Conservation (phyloP, 1,140 invertebrate species). For the Paralvinella palmiformis region DNA sequence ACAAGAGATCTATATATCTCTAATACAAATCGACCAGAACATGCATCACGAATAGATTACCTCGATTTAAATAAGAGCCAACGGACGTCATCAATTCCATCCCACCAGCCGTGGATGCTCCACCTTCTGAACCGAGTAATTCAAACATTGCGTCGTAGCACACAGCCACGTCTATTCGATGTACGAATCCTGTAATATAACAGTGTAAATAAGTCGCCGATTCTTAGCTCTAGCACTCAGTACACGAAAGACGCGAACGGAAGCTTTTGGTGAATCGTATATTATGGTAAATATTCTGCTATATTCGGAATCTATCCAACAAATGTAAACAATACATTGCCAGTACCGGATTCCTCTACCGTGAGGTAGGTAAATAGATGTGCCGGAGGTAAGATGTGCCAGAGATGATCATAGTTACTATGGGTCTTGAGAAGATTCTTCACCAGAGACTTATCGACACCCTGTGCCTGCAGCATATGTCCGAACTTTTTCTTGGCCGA, state of each 20-base stretch:
- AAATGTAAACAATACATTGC: not conserved
- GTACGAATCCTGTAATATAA: constrained; percentile 5
- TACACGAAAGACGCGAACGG: too few relatives aligned
- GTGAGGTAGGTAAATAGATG: constrained; percentile 7
- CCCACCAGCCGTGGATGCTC: not conserved
- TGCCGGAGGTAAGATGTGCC: not conserved
- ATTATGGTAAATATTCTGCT: too few relatives aligned
- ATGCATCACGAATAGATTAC: not conserved
- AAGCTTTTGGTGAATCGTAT: too few relatives aligned
- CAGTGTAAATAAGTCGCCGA: too few relatives aligned
- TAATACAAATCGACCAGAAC: not conserved
- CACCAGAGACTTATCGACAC: not conserved
- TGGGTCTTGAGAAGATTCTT: constrained; percentile 3
- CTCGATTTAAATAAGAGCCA: constrained; percentile 6
- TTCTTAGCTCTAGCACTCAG: too few relatives aligned
- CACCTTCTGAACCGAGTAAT: not conserved
- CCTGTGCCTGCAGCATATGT: constrained; percentile 15
- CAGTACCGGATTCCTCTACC: not conserved
- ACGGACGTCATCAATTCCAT: not conserved
- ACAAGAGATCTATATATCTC: not conserved
- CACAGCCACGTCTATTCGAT: not conserved
- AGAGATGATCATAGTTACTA: not conserved
- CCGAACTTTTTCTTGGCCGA: constrained; percentile 7
- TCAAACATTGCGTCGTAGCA: constrained; percentile 4
- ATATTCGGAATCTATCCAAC: too few relatives aligned